Evolutionary conservation across 2,888 invertebrate species (phyloP).

Genomic region (Mimumesa dahlbomi): DNA sequence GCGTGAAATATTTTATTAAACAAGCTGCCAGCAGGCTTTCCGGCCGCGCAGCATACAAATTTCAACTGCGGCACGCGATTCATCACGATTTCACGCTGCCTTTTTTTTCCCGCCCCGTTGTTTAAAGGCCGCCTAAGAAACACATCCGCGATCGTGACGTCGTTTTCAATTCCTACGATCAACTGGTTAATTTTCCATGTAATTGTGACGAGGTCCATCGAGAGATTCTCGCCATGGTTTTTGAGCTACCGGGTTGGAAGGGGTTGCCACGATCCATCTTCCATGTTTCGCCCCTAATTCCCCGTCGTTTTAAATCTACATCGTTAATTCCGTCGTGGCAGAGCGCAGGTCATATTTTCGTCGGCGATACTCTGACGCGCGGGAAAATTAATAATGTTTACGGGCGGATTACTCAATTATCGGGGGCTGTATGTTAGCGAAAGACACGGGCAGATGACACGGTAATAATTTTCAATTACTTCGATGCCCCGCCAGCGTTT

Average conservation of each 20-base stretch:
- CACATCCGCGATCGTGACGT: slow-evolving; percentile 32
- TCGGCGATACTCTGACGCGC: neutral
- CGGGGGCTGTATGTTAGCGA: neutral
- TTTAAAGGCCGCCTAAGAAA: slow-evolving; percentile 31
- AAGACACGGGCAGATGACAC: too few species aligned
- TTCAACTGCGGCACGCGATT: slow-evolving; percentile 44
- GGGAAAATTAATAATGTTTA: slow-evolving; percentile 7
- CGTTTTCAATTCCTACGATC: neutral
- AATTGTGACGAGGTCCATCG: too few species aligned
- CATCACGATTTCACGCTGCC: slow-evolving; percentile 39
- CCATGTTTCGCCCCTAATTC: slow-evolving; percentile 34
- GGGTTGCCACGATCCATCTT: slow-evolving; percentile 35
- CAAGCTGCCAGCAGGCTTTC: slow-evolving; percentile 43
- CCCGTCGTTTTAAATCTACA: slow-evolving; percentile 39
- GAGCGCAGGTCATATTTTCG: neutral
- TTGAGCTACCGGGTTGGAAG: too few species aligned
- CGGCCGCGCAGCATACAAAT: slow-evolving; percentile 46
- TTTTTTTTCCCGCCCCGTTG: slow-evolving; percentile 16
- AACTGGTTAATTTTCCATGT: too few species aligned
- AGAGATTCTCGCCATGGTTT: too few species aligned
- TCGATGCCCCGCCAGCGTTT: too few species aligned
- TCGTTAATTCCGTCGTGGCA: slow-evolving; percentile 29
- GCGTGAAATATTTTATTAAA: slow-evolving; percentile 58
- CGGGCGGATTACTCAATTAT: neutral
- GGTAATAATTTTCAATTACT: too few species aligned